Evolutionary conservation across 2,888 invertebrate species (phyloP), one percentile per base, ranked within the genome.

Genomic region (Orthonevra nobilis): DNA sequence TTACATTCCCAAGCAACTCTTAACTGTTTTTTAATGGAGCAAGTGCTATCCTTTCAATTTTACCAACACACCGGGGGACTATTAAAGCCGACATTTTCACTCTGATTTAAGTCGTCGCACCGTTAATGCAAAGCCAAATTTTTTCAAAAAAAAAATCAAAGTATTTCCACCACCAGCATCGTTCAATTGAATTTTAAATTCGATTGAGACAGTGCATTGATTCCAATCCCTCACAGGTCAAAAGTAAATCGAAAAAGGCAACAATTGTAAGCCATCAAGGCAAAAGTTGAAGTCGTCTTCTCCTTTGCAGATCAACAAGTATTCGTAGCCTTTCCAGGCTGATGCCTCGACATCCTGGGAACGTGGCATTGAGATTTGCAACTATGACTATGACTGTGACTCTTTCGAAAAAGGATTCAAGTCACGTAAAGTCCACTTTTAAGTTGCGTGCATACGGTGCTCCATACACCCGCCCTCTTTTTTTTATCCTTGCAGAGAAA

Each of bases 11-110:
- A 40, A 17, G 20, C 20, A 30, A 52, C 36, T 14, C 38, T 32
- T 38, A 68, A 68, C 56, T 23, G 48, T 48, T 40, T 58, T 68
- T 68, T 68, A 58, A 68, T 68, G 56, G 68, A 48, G 48, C 56
- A 32, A 68, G 15, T 10, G 23, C 10, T 63, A 26, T 28, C 40
- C 10, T 32, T 46, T 34, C 17, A 20, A 34, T 52, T 36, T 20
- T 15, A 20, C 5, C 36, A 19, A 32, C 48, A 28, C 56, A 28
- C 54, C 23, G 23, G 23, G 23, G 26, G 28, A 26, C 38, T 32
- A 68, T 68, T 68, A 68, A 58, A 68, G 48, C 38, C 34, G n/a
- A n/a, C 56, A 40, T 40, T 58, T 48, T 17, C 9, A 12, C 14
- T 60, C 14, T 7, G 14, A 30, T 58, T 58, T 5, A n/a, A 44